Base-by-base conservation (phyloP, 2,797 vertebrate species). In the Rhynchonycteris naso region DNA sequence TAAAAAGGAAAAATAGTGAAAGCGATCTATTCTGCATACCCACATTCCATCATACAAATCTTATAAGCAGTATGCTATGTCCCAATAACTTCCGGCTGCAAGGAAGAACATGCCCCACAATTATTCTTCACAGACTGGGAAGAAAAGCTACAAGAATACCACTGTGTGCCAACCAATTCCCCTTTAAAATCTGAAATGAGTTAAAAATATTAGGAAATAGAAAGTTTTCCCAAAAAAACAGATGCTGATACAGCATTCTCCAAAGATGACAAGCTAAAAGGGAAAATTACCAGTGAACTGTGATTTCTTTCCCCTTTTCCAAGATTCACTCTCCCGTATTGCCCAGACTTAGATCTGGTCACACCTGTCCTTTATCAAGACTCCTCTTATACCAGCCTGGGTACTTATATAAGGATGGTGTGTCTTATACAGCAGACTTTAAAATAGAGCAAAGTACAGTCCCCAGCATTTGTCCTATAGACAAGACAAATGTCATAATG, bases 1-100 rank as follows among this genome's bases (percentile, higher is more conserved):
- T 78, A 97, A 95, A 71, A 61, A 96, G 65, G 65, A 95, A 90
- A 95, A 92, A 68, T 24, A 66, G 54, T 82, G 33, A 93, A 88
- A 85, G 56, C n/a, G 43, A 88, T 78, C 81, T 90, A 58, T 61
- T 65, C 66, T 87, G 14, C 22, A 95, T n/a, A 76, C 4, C 78
- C 72, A 88, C 33, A 87, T 26, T 47, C 79, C 26, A 92, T 28
- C 59, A 58, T 95, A 82, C 72, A 93, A 35, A 50, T 75, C 63
- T 90, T 71, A 33, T 21, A 90, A 86, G 76, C 74, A 78, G 9
- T 66, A 14, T 26, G 35, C 52, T 75, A n/a, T 35, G 11, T 91
- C 65, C 54, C 88, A 28, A 86, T 12, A 58, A 90, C 71, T 90
- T 87, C 54, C 75, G 58, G 21, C 52, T 80, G 0, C 38, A 86